Conservation (phyloP, 2,888 invertebrate genomes). For the Prenolepis imparis region DNA sequence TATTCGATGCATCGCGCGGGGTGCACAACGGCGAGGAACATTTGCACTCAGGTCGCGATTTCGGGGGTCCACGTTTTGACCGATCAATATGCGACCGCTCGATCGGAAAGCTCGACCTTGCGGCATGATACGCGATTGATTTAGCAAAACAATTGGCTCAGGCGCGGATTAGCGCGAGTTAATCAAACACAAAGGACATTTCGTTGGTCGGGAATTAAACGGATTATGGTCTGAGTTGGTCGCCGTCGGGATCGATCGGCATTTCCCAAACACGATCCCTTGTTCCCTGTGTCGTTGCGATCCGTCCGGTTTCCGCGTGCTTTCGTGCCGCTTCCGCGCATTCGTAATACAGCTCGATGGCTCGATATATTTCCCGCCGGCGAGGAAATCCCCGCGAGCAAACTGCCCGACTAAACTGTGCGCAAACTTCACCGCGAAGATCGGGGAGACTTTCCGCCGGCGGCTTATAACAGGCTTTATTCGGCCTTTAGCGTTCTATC, state of each 20-base stretch:
- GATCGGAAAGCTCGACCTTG: conserved; percentile 66
- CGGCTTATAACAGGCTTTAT: conserved; percentile 23
- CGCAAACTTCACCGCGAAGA: conserved; percentile 43
- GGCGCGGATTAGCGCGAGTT: conserved; percentile 71
- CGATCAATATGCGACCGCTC: conserved; percentile 61
- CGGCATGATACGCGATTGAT: conserved; percentile 60
- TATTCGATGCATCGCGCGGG: conserved; percentile 43
- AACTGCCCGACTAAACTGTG: conserved; percentile 35
- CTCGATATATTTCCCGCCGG: conserved; percentile 13
- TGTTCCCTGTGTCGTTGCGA: conserved; percentile 32
- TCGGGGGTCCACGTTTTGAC: conserved; percentile 46
- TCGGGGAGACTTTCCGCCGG: conserved; percentile 8
- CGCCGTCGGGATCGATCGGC: conserved; percentile 69
- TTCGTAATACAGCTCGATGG: conserved; percentile 16
- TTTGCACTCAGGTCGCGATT: conserved; percentile 60
- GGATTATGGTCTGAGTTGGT: conserved; percentile 78
- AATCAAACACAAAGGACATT: conserved; percentile 80
- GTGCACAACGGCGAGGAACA: conserved; percentile 37
- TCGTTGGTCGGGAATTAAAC: conserved; percentile 83
- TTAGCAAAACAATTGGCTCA: conserved; percentile 59
- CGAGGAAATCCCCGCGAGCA: conserved; percentile 36
- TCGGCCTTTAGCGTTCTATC: background rate
- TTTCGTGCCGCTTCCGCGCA: conserved; percentile 21
- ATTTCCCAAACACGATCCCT: conserved; percentile 47
- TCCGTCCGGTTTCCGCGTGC: conserved; percentile 34